A percentile compares a stretch with the other conserved stretches of the same genome.
Evolutionary conservation across 2,888 invertebrate species (phyloP).

Genomic region (Chymomyza fuscimana): DNA sequence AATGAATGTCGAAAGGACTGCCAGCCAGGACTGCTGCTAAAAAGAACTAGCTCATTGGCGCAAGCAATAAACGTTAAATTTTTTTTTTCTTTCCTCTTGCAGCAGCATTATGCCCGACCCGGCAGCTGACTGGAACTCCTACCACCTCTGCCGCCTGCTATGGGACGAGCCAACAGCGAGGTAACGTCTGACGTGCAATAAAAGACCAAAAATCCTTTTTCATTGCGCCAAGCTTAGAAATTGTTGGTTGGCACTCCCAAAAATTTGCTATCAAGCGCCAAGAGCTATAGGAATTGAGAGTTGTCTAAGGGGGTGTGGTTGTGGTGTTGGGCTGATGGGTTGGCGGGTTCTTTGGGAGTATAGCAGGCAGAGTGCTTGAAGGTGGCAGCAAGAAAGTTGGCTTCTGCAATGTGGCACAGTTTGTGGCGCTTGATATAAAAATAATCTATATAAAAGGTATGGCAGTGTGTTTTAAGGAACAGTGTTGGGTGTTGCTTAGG

Average conservation of each 20-base stretch:
- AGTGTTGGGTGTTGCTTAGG: slow-evolving; percentile 32
- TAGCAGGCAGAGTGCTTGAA: background rate
- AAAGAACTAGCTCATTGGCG: slow-evolving; percentile 70
- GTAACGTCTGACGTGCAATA: slow-evolving; percentile 69
- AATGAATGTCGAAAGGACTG: slow-evolving; percentile 48
- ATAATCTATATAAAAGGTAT: slow-evolving; percentile 67
- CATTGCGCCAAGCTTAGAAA: slow-evolving; percentile 72
- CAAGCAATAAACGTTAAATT: slow-evolving; percentile 75
- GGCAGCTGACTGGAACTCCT: slow-evolving; percentile 4
- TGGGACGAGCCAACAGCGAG: background rate
- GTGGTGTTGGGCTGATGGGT: slow-evolving; percentile 15
- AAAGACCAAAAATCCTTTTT: slow-evolving; percentile 74
- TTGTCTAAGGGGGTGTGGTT: slow-evolving; percentile 7
- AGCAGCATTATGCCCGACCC: slow-evolving; percentile 64
- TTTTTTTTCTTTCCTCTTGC: slow-evolving; percentile 44
- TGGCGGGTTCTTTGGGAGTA: background rate
- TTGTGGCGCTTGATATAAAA: slow-evolving; percentile 50
- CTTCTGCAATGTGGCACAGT: background rate
- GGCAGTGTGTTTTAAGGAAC: slow-evolving; percentile 5
- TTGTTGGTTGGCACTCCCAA: slow-evolving; percentile 55
- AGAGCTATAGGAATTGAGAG: slow-evolving; percentile 34
- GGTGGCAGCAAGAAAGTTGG: background rate
- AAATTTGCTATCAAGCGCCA: slow-evolving; percentile 57
- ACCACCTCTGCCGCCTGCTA: background rate
- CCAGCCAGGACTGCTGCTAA: slow-evolving; percentile 20